Evolutionary conservation across 2,797 vertebrate genomes (phyloP).

Genomic region (Catharus ustulatus): DNA sequence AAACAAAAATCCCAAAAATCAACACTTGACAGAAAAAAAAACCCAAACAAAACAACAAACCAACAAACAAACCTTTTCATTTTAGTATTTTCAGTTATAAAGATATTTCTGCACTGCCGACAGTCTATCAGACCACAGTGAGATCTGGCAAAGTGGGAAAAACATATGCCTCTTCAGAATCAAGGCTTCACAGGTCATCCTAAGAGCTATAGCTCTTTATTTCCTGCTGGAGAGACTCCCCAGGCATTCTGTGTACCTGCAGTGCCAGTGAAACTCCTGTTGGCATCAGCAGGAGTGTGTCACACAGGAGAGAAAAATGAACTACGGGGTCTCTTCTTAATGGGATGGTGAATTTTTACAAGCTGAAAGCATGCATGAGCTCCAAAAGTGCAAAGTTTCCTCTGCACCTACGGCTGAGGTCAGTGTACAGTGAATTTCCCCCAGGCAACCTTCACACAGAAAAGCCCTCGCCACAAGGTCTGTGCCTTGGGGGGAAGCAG

Average conservation of each 20-base stretch:
- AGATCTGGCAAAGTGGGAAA: not conserved
- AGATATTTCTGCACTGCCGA: not conserved
- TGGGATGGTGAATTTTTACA: not conserved
- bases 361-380: not conserved
- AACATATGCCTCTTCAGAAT: not conserved
- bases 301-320: fast-evolving
- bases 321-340: not conserved
- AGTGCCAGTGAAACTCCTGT: not conserved
- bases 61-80: not conserved
- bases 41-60: no score
- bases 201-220: not conserved
- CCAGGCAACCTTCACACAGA: not conserved
- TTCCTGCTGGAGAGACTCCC: not conserved
- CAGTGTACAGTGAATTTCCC: not conserved
- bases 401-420: not conserved
- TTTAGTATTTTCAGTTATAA: not conserved
- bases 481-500: not conserved
- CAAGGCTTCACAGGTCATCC: not conserved
- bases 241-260: not conserved
- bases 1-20: not conserved
- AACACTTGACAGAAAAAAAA: not conserved
- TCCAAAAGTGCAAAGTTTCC: not conserved
- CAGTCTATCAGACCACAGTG: not conserved
- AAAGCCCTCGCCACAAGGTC: not conserved
- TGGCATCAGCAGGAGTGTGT: not conserved